A percentile compares a stretch with the other conserved stretches of the same genome.
phyloP scores from a whole-genome alignment of 2,888 invertebrate genomes.

The Folsomia manolachei region DNA sequence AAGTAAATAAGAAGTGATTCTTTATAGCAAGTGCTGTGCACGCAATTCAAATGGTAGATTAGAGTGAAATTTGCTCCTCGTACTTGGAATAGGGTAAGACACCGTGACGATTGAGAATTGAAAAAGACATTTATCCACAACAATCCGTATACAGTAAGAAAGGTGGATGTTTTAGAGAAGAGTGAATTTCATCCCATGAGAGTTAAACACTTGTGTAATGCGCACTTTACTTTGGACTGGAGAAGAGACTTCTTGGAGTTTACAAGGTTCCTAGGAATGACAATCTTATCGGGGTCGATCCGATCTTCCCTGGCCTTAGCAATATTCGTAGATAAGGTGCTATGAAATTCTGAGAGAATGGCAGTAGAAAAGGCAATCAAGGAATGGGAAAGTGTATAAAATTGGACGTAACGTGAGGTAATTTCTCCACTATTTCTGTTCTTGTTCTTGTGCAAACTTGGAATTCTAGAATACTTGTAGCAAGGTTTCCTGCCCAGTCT shows the following conservation, averaged over 20 bases:
- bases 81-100: not conserved
- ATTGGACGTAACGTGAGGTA: no score
- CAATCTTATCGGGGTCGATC: no score
- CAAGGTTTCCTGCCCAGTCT: no score
- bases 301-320: no score
- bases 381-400: not conserved
- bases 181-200: slow-evolving; percentile 4
- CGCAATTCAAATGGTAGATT: not conserved
- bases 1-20: not conserved
- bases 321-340: no score
- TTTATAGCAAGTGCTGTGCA: not conserved
- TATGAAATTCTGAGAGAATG: not conserved
- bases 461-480: no score
- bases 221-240: no score
- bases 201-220: not conserved
- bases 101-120: slow-evolving; percentile 7
- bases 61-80: not conserved
- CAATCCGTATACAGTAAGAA: not conserved
- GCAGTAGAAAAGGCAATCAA: not conserved
- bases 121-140: slow-evolving; percentile 2
- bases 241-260: not conserved
- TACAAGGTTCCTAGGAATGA: no score
- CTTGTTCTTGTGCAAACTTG: no score
- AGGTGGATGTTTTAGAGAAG: not conserved
- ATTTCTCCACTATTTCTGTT: no score